Evolutionary conservation across 2,797 vertebrate genomes (phyloP).

Genomic region (Phrynocephalus vlangalii): DNA sequence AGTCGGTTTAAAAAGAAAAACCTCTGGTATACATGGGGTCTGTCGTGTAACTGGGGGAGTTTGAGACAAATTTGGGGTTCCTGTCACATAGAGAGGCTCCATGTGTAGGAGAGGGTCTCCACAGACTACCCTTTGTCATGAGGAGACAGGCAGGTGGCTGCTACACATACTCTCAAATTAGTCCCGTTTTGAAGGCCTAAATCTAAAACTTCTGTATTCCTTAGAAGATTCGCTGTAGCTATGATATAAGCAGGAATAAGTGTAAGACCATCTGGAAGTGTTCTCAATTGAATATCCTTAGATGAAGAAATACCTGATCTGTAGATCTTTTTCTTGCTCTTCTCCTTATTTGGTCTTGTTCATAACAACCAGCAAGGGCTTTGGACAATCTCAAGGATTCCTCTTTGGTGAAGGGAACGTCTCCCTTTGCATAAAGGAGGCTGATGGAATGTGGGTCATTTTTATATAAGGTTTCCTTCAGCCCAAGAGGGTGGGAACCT

Average conservation of each 20-base stretch:
- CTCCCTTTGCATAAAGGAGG: slow-evolving; percentile 25
- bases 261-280: neutral
- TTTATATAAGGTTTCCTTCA: slow-evolving; percentile 1
- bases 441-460: neutral
- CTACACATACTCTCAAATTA: too few relatives aligned
- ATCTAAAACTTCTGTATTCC: neutral
- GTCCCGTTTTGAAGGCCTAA: neutral
- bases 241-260: neutral
- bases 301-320: neutral
- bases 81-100: too few relatives aligned
- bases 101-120: too few relatives aligned
- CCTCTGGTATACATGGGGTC: too few relatives aligned
- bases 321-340: neutral
- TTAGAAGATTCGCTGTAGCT: neutral
- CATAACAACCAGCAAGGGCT: neutral
- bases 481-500: neutral
- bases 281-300: neutral
- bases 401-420: neutral
- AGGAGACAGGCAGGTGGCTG: too few relatives aligned
- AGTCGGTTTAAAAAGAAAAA: too few relatives aligned
- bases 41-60: too few relatives aligned
- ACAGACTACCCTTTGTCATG: too few relatives aligned
- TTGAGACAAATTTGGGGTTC: too few relatives aligned
- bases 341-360: slow-evolving; percentile 4
- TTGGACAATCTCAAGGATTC: neutral